phyloP scores from a whole-genome alignment of 2,888 invertebrate species.

The Taphrorychus bicolor region DNA sequence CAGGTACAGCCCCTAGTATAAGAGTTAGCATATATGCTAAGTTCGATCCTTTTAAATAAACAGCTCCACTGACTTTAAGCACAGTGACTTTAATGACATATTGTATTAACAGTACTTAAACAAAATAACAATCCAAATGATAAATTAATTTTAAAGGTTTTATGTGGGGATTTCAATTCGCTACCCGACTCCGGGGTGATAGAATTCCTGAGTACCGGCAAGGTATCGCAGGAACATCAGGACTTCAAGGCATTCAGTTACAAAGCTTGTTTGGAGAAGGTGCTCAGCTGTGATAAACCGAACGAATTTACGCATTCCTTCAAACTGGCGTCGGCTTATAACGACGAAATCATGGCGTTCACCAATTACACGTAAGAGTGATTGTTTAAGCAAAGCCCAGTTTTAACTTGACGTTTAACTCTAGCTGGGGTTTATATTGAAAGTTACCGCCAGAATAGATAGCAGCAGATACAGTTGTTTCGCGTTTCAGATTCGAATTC shows the following conservation, averaged over 20 bases:
- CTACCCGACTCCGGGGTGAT: conserved; percentile 97
- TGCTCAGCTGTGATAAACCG: conserved; percentile 84
- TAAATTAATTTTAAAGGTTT: conserved; percentile 62
- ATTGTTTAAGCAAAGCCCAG: neutral
- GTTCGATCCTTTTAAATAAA: too few species aligned
- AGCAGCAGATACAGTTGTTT: neutral
- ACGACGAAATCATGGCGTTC: conserved; percentile 94
- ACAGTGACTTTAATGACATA: too few species aligned
- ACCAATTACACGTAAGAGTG: conserved; percentile 96
- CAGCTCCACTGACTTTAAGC: too few species aligned
- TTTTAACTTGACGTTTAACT: neutral
- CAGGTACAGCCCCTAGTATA: too few species aligned
- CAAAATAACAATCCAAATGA: too few species aligned
- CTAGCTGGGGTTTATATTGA: too few species aligned
- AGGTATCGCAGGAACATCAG: conserved; percentile 88
- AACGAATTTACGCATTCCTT: conserved; percentile 96
- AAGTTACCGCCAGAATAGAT: neutral
- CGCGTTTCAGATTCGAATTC: conserved; percentile 85
- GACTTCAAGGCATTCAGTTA: conserved; percentile 98
- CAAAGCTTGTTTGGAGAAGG: conserved; percentile 87
- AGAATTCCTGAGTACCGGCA: conserved; percentile 91
- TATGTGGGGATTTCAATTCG: conserved; percentile 99
- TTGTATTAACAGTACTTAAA: too few species aligned
- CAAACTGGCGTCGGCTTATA: conserved; percentile 93
- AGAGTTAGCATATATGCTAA: too few species aligned